A percentile compares a stretch with the other conserved stretches of the same genome.
Conservation (phyloP, 2,888 invertebrate species). For the Scelioninae gen. 1 region DNA sequence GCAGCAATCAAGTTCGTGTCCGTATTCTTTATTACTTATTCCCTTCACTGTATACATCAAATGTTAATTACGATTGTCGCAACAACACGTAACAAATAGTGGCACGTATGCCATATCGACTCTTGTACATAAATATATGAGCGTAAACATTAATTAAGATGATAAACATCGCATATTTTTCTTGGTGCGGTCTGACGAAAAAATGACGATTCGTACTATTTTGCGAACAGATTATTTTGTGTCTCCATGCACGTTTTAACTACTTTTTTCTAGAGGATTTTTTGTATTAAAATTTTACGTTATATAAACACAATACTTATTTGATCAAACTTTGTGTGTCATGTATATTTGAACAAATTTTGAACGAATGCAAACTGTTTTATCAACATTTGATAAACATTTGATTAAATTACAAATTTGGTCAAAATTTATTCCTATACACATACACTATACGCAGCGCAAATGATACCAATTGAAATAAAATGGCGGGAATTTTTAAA, state of each 20-base stretch:
- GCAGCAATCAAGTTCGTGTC: constrained; percentile 45
- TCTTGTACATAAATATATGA: constrained; percentile 75
- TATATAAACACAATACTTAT: not conserved
- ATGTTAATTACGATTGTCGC: constrained; percentile 59
- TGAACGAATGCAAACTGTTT: too few species aligned
- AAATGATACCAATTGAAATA: too few species aligned
- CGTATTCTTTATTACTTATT: constrained; percentile 62
- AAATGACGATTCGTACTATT: constrained; percentile 63
- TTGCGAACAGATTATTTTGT: constrained; percentile 52
- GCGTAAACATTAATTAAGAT: constrained; percentile 61
- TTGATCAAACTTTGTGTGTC: too few species aligned
- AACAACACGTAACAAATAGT: constrained; percentile 60
- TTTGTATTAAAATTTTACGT: not conserved
- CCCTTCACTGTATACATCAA: constrained; percentile 52
- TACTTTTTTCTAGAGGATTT: constrained; percentile 60
- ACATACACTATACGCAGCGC: too few species aligned
- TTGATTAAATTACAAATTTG: too few species aligned
- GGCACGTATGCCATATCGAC: constrained; percentile 69
- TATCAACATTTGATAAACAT: too few species aligned
- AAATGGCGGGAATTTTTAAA: too few species aligned
- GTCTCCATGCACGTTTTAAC: constrained; percentile 46
- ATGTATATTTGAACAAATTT: too few species aligned
- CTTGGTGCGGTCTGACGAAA: constrained; percentile 68
- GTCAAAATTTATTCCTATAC: too few species aligned
- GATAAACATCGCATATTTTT: constrained; percentile 62